Percentiles rank a stretch among this genome's conserved stretches.
Evolutionary conservation across 2,888 invertebrate species (phyloP).

Genomic region (Minunthozetes semirufus): DNA sequence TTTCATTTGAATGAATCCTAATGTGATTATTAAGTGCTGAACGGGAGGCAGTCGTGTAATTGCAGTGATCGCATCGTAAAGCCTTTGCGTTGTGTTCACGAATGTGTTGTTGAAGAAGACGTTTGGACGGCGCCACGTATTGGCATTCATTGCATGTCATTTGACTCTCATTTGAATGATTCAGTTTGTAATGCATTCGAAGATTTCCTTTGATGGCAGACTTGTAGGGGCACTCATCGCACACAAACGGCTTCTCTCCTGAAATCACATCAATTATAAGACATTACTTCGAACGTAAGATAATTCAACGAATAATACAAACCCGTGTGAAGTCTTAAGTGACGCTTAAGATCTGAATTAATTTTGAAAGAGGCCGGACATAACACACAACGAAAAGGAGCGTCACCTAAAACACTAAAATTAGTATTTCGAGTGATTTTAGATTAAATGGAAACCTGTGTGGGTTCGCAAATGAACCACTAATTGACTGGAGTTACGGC

Average conservation of each 20-base stretch:
- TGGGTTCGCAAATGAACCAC: slow-evolving; percentile 52
- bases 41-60: slow-evolving; percentile 45
- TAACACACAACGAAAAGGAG: slow-evolving; percentile 41
- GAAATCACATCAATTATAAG: too few relatives aligned
- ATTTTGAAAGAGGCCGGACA: slow-evolving; percentile 51
- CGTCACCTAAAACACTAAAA: slow-evolving; percentile 39
- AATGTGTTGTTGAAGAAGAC: slow-evolving; percentile 46
- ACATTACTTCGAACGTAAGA: too few relatives aligned
- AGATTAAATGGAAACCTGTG: slow-evolving; percentile 45
- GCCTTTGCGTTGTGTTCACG: slow-evolving; percentile 44
- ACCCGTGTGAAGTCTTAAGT: slow-evolving; percentile 48
- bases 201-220: slow-evolving; percentile 50
- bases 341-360: slow-evolving; percentile 50
- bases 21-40: slow-evolving; percentile 42
- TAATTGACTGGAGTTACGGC: slow-evolving; percentile 51
- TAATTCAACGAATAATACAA: too few relatives aligned
- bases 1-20: slow-evolving; percentile 44
- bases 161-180: slow-evolving; percentile 46
- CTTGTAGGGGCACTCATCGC: slow-evolving; percentile 47
- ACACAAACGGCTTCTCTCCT: slow-evolving; percentile 49
- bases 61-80: slow-evolving; percentile 45
- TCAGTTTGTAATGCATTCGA: slow-evolving; percentile 47
- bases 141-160: slow-evolving; percentile 46
- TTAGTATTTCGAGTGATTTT: background rate
- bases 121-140: slow-evolving; percentile 46